These are phyloP conservation scores for Lepisosteus oculatus DNA, from an alignment of 2,113 vertebrate genomes.

Conservation along the genomic window DNA sequence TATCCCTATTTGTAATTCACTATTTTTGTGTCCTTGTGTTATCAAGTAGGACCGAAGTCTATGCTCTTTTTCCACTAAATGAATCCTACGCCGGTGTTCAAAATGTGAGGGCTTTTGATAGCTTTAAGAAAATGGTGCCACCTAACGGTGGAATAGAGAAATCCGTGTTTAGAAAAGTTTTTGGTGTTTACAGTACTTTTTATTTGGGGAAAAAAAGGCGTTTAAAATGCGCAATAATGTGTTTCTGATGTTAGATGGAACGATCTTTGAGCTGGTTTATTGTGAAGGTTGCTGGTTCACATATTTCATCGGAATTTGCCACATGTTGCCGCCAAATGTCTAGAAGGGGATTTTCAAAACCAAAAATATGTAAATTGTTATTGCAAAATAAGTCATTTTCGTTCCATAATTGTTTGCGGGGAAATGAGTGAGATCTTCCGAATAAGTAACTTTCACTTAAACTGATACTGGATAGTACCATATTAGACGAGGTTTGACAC, in stretches of 20 bases:
- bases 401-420: conserved; percentile 22
- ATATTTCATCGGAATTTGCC: neutral
- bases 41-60: too few relatives aligned
- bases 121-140: conserved; percentile 12
- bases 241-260: too few relatives aligned
- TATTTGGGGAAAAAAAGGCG: too few relatives aligned
- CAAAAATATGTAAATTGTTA: conserved; percentile 17
- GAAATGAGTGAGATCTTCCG: conserved; percentile 7
- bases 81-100: too few relatives aligned
- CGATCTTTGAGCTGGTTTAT: neutral
- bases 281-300: neutral
- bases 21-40: too few relatives aligned
- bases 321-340: conserved; percentile 18
- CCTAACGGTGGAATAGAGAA: conserved; percentile 4
- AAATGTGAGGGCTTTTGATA: too few relatives aligned
- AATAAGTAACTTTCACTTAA: conserved; percentile 26
- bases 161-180: neutral
- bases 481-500: conserved; percentile 55
- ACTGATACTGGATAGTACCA: conserved; percentile 54
- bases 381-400: conserved; percentile 18
- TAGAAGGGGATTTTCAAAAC: conserved; percentile 12
- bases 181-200: too few relatives aligned
- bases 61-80: too few relatives aligned
- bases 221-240: too few relatives aligned
- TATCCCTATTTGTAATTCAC: too few relatives aligned